Evolutionary conservation across 1,140 invertebrate genomes (phyloP).

Genomic region (Thereuonema tuberculata): DNA sequence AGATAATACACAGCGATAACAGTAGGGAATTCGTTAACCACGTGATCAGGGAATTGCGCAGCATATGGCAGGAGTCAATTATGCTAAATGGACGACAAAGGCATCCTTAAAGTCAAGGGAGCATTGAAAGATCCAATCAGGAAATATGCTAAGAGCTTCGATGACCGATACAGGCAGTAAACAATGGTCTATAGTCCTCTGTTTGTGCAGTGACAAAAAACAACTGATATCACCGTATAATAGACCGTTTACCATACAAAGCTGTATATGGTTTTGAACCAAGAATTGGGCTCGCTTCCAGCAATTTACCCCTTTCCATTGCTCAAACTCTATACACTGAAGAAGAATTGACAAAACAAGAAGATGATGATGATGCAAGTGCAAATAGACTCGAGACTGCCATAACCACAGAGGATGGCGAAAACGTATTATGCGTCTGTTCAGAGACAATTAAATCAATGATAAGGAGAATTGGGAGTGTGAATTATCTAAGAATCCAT

Average conservation of each 20-base stretch:
- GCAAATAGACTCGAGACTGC: too few species aligned
- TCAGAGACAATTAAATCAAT: too few species aligned
- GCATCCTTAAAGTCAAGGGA: neutral
- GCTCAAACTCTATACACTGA: neutral
- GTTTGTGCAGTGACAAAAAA: neutral
- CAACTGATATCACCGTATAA: neutral
- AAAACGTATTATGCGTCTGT: too few species aligned
- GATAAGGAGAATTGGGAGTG: too few species aligned
- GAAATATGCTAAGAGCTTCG: neutral
- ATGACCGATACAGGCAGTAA: neutral
- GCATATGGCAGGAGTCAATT: neutral
- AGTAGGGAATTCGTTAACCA: too few species aligned
- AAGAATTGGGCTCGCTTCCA: neutral
- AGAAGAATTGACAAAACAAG: neutral
- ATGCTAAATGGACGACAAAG: neutral
- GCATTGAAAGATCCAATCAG: neutral
- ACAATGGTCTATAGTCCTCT: neutral
- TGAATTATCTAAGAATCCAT: too few species aligned
- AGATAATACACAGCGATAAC: neutral
- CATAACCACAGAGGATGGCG: too few species aligned
- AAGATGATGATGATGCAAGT: too few species aligned
- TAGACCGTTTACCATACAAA: neutral
- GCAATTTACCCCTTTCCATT: neutral
- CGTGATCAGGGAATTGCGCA: neutral
- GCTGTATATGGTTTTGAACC: neutral